Evolutionary conservation across 1,140 invertebrate species (phyloP).

Genomic region (Anadara kagoshimensis): DNA sequence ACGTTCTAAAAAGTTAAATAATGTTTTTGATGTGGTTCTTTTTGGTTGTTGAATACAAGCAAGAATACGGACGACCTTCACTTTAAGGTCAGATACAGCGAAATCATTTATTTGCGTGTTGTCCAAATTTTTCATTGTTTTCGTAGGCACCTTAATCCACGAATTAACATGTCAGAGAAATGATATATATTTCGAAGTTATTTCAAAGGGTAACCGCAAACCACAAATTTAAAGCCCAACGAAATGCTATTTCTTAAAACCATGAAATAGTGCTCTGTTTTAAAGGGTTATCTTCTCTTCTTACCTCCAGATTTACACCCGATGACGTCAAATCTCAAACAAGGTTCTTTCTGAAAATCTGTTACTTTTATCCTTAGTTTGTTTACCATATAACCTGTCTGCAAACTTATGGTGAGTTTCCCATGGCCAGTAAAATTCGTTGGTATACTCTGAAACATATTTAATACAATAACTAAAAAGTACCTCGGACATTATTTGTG

Average conservation of each 20-base stretch:
- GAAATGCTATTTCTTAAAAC: not conserved
- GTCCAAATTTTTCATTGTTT: no score
- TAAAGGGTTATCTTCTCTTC: not conserved
- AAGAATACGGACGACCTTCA: no score
- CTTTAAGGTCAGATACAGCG: no score
- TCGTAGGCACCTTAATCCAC: no score
- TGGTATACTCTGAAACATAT: not conserved
- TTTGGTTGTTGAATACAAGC: no score
- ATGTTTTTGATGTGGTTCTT: no score
- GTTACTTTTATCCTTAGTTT: constrained; percentile 23
- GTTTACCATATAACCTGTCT: not conserved
- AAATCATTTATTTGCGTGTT: no score
- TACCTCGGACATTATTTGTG: no score
- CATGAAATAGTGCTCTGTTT: not conserved
- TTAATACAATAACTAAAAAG: not conserved
- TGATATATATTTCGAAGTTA: no score
- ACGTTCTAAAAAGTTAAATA: no score
- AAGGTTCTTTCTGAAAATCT: constrained; percentile 5
- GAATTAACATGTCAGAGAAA: no score
- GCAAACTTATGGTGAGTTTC: no score
- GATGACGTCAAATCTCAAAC: constrained; percentile 15
- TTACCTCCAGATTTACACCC: constrained; percentile 27
- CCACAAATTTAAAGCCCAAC: not conserved
- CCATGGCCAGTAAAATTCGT: not conserved
- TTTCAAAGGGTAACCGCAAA: not conserved